Percentiles rank a stretch among this genome's conserved stretches.
Conservation (phyloP, 2,888 invertebrate genomes). For the Drosophila mercatorum region DNA sequence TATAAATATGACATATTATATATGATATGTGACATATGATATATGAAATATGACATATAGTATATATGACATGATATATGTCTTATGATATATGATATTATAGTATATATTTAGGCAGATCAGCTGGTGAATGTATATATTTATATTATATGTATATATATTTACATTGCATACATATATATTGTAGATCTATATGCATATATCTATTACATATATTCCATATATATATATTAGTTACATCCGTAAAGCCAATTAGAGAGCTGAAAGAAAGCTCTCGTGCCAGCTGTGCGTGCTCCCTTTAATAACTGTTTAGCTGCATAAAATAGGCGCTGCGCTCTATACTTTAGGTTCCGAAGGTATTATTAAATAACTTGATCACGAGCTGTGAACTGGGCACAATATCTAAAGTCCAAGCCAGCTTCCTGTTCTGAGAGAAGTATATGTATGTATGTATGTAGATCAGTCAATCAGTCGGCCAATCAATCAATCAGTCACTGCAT, state of each 20-base stretch:
- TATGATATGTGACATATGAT: no score
- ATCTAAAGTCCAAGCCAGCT: neutral
- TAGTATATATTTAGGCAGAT: no score
- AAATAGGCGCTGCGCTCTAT: neutral
- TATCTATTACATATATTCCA: neutral
- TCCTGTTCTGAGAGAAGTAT: neutral
- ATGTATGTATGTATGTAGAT: neutral
- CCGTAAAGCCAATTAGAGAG: neutral
- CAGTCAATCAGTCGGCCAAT: neutral
- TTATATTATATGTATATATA: no score
- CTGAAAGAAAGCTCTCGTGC: neutral
- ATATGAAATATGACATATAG: no score
- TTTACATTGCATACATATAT: no score
- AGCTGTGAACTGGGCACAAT: neutral
- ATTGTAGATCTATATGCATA: neutral
- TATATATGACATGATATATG: no score
- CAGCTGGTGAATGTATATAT: no score
- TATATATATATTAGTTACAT: neutral
- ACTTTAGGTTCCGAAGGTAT: neutral
- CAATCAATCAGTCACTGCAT: neutral
- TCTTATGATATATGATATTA: no score
- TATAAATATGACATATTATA: no score
- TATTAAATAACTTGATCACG: slow-evolving; percentile 2
- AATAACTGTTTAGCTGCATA: slow-evolving; percentile 1
- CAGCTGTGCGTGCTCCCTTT: slow-evolving; percentile 5